A percentile compares a stretch with the other conserved stretches of the same genome.
These are phyloP conservation scores for Scytalopus superciliaris DNA, from an alignment of 2,113 vertebrate genomes.

Conservation along the genomic window DNA sequence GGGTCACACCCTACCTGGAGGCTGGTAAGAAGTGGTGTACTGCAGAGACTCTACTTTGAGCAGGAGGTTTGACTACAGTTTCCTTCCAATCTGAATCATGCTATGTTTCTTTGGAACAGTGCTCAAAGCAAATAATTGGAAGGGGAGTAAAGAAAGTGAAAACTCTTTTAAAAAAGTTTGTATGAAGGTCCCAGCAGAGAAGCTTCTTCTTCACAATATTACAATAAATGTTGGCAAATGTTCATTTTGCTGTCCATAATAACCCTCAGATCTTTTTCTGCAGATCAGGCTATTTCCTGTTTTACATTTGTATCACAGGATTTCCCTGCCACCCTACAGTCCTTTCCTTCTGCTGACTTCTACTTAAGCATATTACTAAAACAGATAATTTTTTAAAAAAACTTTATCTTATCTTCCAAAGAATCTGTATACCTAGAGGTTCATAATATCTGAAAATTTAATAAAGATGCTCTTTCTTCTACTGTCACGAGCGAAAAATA, in stretches of 20 bases:
- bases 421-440: not conserved
- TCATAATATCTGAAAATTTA: not conserved
- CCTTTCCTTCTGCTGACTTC: not conserved
- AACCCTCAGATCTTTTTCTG: not conserved
- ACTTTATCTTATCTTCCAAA: not conserved
- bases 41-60: not conserved
- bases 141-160: not conserved
- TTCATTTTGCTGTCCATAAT: not conserved
- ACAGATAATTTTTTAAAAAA: not conserved
- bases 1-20: not conserved
- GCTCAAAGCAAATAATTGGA: not conserved
- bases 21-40: not conserved
- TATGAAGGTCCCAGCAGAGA: not conserved
- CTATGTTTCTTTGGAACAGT: not conserved
- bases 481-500: not conserved
- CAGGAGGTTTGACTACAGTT: not conserved
- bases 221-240: not conserved
- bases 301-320: not conserved
- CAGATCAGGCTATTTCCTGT: not conserved
- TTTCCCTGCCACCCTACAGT: not conserved
- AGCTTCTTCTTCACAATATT: not conserved
- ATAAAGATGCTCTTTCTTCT: not conserved
- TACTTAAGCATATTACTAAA: not conserved
- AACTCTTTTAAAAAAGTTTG: not conserved
- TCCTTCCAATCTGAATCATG: not conserved